Percentiles rank a stretch among this genome's conserved stretches.
Evolutionary conservation across 2,113 vertebrate genomes (phyloP).

Genomic region (Anseranas semipalmata): DNA sequence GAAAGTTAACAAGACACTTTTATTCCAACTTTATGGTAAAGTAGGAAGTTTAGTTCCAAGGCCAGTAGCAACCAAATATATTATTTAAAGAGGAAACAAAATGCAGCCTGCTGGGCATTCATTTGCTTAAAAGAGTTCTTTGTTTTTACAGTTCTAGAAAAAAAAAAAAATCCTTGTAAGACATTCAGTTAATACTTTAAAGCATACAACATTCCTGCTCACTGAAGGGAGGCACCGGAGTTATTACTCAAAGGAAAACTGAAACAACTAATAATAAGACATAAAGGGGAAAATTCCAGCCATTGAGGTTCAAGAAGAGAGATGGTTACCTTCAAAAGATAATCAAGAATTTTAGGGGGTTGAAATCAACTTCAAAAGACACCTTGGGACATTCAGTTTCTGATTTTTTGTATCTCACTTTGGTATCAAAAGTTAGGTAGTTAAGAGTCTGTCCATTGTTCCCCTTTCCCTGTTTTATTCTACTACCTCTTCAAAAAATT

Average conservation of each 20-base stretch:
- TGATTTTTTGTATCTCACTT: not conserved
- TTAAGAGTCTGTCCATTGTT: not conserved
- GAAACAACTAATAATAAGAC: not conserved
- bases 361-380: not conserved
- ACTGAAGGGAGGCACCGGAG: not conserved
- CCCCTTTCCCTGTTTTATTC: not conserved
- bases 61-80: constrained; percentile 6
- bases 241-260: not conserved
- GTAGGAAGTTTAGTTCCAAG: constrained; percentile 28
- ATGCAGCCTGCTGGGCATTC: constrained; percentile 13
- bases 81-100: constrained; percentile 53
- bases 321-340: not conserved
- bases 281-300: not conserved
- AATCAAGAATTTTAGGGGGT: not conserved
- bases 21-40: not conserved
- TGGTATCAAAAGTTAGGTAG: not conserved
- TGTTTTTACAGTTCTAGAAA: constrained; percentile 26
- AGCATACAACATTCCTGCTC: not conserved
- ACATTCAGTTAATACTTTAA: constrained; percentile 23
- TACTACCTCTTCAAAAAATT: not conserved
- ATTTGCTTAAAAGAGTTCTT: constrained; percentile 30
- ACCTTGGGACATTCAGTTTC: not conserved
- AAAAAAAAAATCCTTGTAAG: not conserved
- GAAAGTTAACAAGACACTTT: not conserved
- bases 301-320: not conserved